These are phyloP conservation scores for Gambusia affinis DNA, from an alignment of 2,113 vertebrate species.

Conservation along the genomic window DNA sequence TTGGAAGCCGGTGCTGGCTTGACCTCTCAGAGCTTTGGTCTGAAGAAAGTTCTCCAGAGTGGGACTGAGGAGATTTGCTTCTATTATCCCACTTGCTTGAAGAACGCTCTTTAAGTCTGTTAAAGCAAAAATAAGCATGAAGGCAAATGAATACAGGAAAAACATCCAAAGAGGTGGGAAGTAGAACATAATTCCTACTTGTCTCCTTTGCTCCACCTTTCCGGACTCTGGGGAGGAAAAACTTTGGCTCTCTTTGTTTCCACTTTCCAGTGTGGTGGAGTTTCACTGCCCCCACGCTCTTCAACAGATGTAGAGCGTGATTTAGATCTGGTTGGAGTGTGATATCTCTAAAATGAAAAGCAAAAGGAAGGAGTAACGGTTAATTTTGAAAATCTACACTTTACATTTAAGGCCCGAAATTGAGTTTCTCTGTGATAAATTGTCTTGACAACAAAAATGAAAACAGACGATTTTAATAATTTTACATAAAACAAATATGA, in stretches of 20 bases:
- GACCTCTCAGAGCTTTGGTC: slow-evolving; percentile 81
- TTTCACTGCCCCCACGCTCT: slow-evolving; percentile 89
- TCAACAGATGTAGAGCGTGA: slow-evolving; percentile 89
- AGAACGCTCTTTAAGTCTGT: slow-evolving; percentile 84
- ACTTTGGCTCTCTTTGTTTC: slow-evolving; percentile 92
- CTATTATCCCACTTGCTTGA: slow-evolving; percentile 91
- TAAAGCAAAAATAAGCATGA: slow-evolving; percentile 58
- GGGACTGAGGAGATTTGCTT: slow-evolving; percentile 87
- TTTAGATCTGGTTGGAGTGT: slow-evolving; percentile 92
- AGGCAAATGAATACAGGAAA: slow-evolving; percentile 4
- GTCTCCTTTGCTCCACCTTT: slow-evolving; percentile 97
- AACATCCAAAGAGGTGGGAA: background rate
- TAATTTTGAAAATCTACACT: too few relatives aligned
- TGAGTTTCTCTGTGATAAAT: too few relatives aligned
- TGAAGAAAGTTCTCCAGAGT: slow-evolving; percentile 85
- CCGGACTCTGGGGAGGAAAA: slow-evolving; percentile 86
- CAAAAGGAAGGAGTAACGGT: background rate
- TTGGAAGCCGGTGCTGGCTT: slow-evolving; percentile 79
- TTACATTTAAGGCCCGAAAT: background rate
- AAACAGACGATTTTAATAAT: background rate
- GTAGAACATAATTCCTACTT: slow-evolving; percentile 80
- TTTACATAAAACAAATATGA: background rate
- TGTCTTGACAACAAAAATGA: background rate
- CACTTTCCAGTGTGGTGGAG: slow-evolving; percentile 97
- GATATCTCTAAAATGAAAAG: slow-evolving; percentile 85